These are phyloP conservation scores for Rosalia funebris DNA, from an alignment of 2,888 invertebrate genomes.

Conservation along the genomic window DNA sequence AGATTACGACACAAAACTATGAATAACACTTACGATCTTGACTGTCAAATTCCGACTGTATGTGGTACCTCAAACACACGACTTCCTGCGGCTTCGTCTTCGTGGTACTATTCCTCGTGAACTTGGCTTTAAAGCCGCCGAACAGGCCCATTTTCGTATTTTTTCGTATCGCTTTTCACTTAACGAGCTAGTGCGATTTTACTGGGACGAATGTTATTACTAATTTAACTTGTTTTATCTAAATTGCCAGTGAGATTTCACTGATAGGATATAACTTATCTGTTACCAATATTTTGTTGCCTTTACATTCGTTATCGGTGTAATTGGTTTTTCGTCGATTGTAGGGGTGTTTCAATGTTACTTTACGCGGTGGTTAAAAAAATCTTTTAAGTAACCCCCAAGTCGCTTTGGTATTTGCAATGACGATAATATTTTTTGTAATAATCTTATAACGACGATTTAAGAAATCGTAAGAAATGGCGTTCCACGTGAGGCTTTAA, in stretches of 20 bases:
- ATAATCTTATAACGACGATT: too few species aligned
- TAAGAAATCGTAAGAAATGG: too few species aligned
- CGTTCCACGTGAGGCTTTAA: too few species aligned
- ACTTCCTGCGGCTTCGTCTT: slow-evolving; percentile 38
- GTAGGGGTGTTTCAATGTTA: background rate
- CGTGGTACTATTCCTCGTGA: slow-evolving; percentile 41
- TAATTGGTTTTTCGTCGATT: slow-evolving; percentile 10
- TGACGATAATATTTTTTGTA: too few species aligned
- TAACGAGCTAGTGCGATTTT: slow-evolving; percentile 17
- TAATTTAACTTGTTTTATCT: slow-evolving; percentile 32
- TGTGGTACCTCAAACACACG: slow-evolving; percentile 48
- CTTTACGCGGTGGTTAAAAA: slow-evolving; percentile 4
- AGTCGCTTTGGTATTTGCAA: too few species aligned
- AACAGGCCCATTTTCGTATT: slow-evolving; percentile 48
- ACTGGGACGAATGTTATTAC: slow-evolving; percentile 24
- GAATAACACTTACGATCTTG: slow-evolving; percentile 25
- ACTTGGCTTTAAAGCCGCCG: slow-evolving; percentile 52
- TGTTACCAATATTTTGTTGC: slow-evolving; percentile 7
- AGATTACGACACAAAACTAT: background rate
- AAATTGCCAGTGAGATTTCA: slow-evolving; percentile 14
- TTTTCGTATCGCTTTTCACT: background rate
- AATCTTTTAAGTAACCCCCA: background rate
- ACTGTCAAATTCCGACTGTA: slow-evolving; percentile 48
- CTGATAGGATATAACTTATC: slow-evolving; percentile 21
- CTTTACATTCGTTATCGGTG: slow-evolving; percentile 6